Evolutionary conservation across 2,113 vertebrate species (phyloP).

Genomic region (Megatriorchis doriae): DNA sequence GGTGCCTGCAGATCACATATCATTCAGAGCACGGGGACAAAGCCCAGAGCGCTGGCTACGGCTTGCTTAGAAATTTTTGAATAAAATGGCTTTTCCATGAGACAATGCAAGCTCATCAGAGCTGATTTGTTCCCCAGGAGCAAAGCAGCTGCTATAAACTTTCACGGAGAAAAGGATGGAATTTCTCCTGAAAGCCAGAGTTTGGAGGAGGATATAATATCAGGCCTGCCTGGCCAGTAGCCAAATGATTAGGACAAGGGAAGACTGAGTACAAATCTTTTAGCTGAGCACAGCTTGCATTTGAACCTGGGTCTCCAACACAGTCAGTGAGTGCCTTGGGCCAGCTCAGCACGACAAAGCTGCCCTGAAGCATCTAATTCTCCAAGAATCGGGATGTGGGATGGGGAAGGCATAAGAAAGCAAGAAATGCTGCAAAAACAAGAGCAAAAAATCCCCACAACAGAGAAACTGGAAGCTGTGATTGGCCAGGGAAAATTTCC

Average conservation of each 20-base stretch:
- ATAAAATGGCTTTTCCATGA: slow-evolving; percentile 46
- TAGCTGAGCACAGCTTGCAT: not conserved
- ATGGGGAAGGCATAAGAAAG: not conserved
- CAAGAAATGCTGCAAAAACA: not conserved
- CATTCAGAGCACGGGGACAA: not conserved
- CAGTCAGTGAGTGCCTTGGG: not conserved
- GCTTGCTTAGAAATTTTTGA: not conserved
- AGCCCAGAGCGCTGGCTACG: not conserved
- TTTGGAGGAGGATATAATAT: not conserved
- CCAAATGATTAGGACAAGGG: slow-evolving; percentile 19
- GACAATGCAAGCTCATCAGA: slow-evolving; percentile 24
- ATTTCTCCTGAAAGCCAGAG: slow-evolving; percentile 23
- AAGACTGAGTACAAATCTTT: not conserved
- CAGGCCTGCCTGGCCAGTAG: not conserved
- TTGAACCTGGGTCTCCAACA: not conserved
- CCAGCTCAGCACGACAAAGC: not conserved
- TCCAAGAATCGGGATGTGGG: not conserved
- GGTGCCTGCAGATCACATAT: not conserved
- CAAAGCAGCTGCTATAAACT: slow-evolving; percentile 40
- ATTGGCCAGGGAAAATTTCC: not conserved
- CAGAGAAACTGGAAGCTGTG: not conserved
- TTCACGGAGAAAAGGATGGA: slow-evolving; percentile 3
- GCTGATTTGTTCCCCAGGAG: slow-evolving; percentile 52
- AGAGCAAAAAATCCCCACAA: not conserved
- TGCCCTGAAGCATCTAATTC: not conserved